Percentiles rank a stretch among this genome's conserved stretches.
Conservation (phyloP, 2,797 vertebrate species). For the Sebastes reedi region DNA sequence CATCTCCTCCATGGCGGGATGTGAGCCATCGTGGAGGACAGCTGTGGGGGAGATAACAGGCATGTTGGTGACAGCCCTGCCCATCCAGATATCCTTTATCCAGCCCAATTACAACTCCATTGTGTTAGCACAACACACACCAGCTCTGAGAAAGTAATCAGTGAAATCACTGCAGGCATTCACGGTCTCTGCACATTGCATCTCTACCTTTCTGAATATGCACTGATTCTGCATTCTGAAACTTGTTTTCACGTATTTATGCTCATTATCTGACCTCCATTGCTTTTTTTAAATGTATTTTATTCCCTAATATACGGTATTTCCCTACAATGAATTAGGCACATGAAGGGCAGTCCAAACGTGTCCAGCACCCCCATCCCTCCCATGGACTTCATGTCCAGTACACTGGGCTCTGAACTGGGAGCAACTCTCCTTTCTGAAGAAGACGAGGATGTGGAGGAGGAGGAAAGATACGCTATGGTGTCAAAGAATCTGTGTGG, state of each 20-base stretch:
- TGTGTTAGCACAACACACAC: constrained; percentile 74
- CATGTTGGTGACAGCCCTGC: constrained; percentile 79
- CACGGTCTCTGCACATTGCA: constrained; percentile 45
- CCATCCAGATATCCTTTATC: constrained; percentile 77
- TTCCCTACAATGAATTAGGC: constrained; percentile 80
- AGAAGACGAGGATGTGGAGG: constrained; percentile 86
- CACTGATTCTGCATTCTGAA: constrained; percentile 40
- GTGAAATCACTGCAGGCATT: constrained; percentile 68
- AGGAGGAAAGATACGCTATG: constrained; percentile 79
- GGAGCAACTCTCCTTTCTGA: constrained; percentile 89
- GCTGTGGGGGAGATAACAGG: constrained; percentile 81
- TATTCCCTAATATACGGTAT: constrained; percentile 43
- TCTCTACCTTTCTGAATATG: constrained; percentile 39
- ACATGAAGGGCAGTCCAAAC: constrained; percentile 92
- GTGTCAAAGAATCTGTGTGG: constrained; percentile 88
- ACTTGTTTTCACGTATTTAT: constrained; percentile 27
- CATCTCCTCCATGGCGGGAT: constrained; percentile 71
- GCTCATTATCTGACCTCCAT: constrained; percentile 17
- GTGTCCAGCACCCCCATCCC: constrained; percentile 86
- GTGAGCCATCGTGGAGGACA: constrained; percentile 79
- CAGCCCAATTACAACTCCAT: constrained; percentile 81
- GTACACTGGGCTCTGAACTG: constrained; percentile 90
- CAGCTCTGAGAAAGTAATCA: constrained; percentile 71
- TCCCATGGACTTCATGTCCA: constrained; percentile 90
- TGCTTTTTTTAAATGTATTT: neutral